phyloP scores from a whole-genome alignment of 2,888 invertebrate genomes.

The Sinodicranocentrus sp. region DNA sequence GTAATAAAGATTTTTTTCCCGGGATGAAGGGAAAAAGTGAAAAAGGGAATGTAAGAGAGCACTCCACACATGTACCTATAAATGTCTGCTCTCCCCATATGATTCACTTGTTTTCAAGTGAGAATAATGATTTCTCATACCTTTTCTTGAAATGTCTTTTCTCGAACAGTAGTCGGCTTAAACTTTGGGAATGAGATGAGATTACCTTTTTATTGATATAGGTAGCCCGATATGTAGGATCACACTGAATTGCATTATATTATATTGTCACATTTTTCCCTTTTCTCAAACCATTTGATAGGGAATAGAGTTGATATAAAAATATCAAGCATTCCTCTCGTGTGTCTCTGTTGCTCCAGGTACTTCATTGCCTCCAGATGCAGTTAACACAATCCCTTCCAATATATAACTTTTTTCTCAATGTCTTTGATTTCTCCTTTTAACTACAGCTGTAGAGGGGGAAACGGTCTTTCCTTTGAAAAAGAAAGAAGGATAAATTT shows the following conservation, averaged over 20 bases:
- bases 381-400: conserved; percentile 62
- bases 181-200: conserved; percentile 39
- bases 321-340: conserved; percentile 1
- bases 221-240: conserved; percentile 19
- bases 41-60: conserved; percentile 11
- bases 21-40: background rate
- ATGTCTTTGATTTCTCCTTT: conserved; percentile 31
- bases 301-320: background rate
- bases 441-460: too few relatives aligned
- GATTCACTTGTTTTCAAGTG: conserved; percentile 26
- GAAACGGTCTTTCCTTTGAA: background rate
- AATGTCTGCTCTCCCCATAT: background rate
- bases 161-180: conserved; percentile 34
- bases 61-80: background rate
- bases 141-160: conserved; percentile 3
- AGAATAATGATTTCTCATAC: conserved; percentile 39
- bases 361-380: conserved; percentile 55
- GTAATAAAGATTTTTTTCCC: conserved; percentile 5
- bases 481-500: conserved; percentile 52
- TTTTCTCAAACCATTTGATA: conserved; percentile 4
- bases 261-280: conserved; percentile 54
- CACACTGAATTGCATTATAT: conserved; percentile 58
- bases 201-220: conserved; percentile 45
- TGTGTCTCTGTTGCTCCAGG: conserved; percentile 31
- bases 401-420: conserved; percentile 24